Evolutionary conservation across 2,113 vertebrate genomes (phyloP).

Genomic region (Pelobates fuscus): DNA sequence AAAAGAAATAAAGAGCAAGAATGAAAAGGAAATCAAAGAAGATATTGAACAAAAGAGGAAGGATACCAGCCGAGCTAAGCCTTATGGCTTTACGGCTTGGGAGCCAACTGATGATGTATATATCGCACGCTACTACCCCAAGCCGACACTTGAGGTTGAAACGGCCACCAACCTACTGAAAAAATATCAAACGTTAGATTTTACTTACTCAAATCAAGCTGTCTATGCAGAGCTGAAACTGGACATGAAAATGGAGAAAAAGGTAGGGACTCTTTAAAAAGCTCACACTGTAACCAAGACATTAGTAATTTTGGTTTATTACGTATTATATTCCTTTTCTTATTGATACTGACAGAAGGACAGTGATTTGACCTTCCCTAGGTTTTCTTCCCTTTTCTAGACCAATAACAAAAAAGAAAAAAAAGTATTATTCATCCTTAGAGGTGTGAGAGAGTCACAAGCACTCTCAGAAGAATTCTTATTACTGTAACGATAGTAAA

Average conservation of each 20-base stretch:
- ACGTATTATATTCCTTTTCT: too few relatives aligned
- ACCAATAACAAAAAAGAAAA: too few relatives aligned
- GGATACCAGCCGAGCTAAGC: constrained; percentile 65
- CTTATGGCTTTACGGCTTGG: constrained; percentile 65
- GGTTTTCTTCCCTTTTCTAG: too few relatives aligned
- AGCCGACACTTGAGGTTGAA: constrained; percentile 57
- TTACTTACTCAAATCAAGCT: constrained; percentile 71
- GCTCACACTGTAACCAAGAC: too few relatives aligned
- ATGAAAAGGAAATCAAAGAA: constrained; percentile 51
- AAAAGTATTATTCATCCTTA: too few relatives aligned
- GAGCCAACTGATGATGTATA: constrained; percentile 84
- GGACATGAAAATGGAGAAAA: constrained; percentile 86
- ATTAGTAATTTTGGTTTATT: too few relatives aligned
- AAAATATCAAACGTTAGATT: constrained; percentile 82
- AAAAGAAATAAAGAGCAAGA: constrained; percentile 47
- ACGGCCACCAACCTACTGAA: constrained; percentile 81
- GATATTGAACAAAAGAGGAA: constrained; percentile 55
- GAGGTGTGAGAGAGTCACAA: too few relatives aligned
- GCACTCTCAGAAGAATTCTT: too few relatives aligned
- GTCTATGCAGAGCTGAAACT: constrained; percentile 79
- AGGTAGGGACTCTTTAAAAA: constrained; percentile 72
- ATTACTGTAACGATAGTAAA: too few relatives aligned
- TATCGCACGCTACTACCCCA: constrained; percentile 71
- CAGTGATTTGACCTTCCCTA: too few relatives aligned
- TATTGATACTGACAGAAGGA: too few relatives aligned